Evolutionary conservation across 2,797 vertebrate species (phyloP).

Genomic region (Cynopterus sphinx): DNA sequence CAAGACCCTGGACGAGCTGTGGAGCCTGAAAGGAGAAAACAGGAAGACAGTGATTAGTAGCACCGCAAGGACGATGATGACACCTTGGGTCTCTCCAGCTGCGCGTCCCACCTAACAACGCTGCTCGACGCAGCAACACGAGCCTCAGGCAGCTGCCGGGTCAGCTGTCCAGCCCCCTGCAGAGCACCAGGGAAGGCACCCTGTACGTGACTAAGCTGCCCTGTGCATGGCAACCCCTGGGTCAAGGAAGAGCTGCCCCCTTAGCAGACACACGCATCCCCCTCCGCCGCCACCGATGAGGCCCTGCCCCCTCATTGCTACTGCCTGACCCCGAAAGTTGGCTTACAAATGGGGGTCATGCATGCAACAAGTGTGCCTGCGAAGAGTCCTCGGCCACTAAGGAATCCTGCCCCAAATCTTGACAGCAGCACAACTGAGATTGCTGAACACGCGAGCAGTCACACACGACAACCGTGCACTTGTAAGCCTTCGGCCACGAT

Average conservation of each 20-base stretch:
- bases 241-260: no score
- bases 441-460: no score
- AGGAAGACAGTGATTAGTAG: neutral
- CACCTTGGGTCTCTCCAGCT: neutral
- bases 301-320: neutral
- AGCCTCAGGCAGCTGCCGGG: neutral
- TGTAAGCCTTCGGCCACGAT: no score
- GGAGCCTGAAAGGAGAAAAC: conserved; percentile 88
- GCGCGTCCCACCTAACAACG: neutral
- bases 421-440: neutral
- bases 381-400: neutral
- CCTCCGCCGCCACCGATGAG: no score
- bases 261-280: no score
- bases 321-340: neutral
- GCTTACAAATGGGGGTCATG: neutral
- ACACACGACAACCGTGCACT: no score
- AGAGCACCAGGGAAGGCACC: no score
- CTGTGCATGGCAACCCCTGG: no score
- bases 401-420: neutral
- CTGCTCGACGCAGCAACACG: neutral
- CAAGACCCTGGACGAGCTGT: conserved; percentile 93
- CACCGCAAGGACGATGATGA: neutral
- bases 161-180: no score
- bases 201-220: no score
- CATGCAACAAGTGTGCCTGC: rapidly evolving